phyloP scores from a whole-genome alignment of 2,113 vertebrate genomes.

The Arenaria interpres region DNA sequence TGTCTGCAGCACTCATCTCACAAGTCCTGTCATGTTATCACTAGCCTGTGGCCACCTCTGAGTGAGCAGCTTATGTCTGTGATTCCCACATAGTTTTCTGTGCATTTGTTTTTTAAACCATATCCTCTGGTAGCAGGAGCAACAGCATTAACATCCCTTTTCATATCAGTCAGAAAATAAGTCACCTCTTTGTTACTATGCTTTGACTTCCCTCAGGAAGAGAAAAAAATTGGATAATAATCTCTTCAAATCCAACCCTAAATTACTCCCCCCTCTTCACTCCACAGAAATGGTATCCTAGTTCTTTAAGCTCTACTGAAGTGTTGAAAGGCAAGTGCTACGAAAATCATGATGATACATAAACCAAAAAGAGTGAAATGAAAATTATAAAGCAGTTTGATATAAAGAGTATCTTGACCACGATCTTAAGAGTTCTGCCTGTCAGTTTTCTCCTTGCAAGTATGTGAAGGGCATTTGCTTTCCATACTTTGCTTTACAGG shows the following conservation, averaged over 20 bases:
- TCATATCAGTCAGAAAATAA: background rate
- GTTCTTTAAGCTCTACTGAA: background rate
- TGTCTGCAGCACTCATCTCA: background rate
- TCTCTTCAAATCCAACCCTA: background rate
- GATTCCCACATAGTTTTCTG: fast-evolving
- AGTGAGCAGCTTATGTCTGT: background rate
- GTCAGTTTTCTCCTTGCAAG: background rate
- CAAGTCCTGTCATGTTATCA: fast-evolving
- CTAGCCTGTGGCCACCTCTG: background rate
- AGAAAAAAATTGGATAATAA: background rate
- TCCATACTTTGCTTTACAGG: background rate
- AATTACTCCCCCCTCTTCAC: background rate
- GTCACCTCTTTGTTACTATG: background rate
- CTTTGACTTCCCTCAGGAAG: background rate
- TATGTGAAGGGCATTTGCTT: background rate
- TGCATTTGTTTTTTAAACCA: background rate
- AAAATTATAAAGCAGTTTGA: background rate
- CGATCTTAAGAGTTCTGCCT: background rate
- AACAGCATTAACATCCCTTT: background rate
- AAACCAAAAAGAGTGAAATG: background rate
- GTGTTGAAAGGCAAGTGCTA: background rate
- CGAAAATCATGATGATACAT: background rate
- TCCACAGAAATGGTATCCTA: background rate
- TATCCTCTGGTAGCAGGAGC: background rate
- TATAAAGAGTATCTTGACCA: background rate